Base-by-base conservation (phyloP, 92 coral and sea anemone genomes). In the Metridium senile region DNA sequence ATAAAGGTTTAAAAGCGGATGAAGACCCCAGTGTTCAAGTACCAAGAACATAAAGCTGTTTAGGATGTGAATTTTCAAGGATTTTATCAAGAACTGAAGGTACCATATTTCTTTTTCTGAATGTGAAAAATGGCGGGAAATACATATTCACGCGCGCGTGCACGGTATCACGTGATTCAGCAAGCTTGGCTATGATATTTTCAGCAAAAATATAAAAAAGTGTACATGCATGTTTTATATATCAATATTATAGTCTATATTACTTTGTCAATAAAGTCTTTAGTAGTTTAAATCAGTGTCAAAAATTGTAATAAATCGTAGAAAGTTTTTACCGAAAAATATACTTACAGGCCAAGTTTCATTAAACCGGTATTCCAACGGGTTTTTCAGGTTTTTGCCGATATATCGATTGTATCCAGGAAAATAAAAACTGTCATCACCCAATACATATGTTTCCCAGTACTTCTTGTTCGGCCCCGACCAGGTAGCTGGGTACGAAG, bases 71-170 rank as follows among this genome's bases (percentile, higher is more conserved):
- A n/a, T n/a, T n/a, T n/a, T n/a, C n/a, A n/a, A n/a, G n/a, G n/a
- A n/a, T n/a, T n/a, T n/a, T n/a, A n/a, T n/a, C n/a, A n/a, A n/a
- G n/a, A n/a, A n/a, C n/a, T n/a, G n/a, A n/a, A n/a, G n/a, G n/a
- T n/a, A n/a, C n/a, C n/a, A n/a, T n/a, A n/a, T n/a, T n/a, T n/a
- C n/a, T n/a, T n/a, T n/a, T n/a, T n/a, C n/a, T n/a, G n/a, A n/a
- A n/a, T n/a, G n/a, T n/a, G n/a, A n/a, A n/a, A n/a, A n/a, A n/a
- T n/a, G n/a, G 71, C 56, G 86, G 63, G 53, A 68, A 62, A 8
- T n/a, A n/a, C n/a, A n/a, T n/a, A 91, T 80, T 75, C 83, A n/a
- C 89, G 80, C 87, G 92, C 11, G 92, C 98, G 69, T 97, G 91
- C 2, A 74, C 13, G 49, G 49, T 39, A 13, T 39, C 49, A 39